Evolutionary conservation across 2,797 vertebrate species (phyloP), one percentile per base, ranked within the genome.

Genomic region (Arvicola amphibius): DNA sequence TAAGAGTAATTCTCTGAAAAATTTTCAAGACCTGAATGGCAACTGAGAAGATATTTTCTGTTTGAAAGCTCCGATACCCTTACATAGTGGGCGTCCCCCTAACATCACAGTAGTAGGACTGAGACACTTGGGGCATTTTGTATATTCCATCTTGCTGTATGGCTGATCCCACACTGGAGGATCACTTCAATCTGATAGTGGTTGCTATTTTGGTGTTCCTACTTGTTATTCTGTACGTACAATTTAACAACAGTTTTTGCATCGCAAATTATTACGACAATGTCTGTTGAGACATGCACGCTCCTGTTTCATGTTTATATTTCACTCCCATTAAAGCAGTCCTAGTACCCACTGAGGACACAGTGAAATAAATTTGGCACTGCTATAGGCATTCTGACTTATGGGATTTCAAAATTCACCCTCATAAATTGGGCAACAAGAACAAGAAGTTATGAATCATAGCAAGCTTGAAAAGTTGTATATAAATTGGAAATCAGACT

Each of bases 401-500:
- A 69, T 0, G 11, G 56, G 37, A 94, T 94, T 94, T 95, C 81
- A 86, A 88, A 95, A 93, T 48, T 21, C 21, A 88, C 71, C 51
- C 86, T 92, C 73, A 40, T 46, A 59, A 95, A 59, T 19, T 69
- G 65, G 29, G 32, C 88, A 95, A 81, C 27, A 78, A 32, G 78
- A 93, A 53, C 13, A 92, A 80, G 71, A 85, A 77, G 32, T 63
- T 53, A 73, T 92, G 46, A 95, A 86, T 86, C 95, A 92, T 5
- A 25, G 40, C 40, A 25, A 88, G 4, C 23, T 96, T 93, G 53
- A n/a, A 56, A 92, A 69, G 46, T n/a, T 90, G 46, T 61, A 56
- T 80, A 40, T 84, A 74, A 90, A 80, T 80, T 86, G 90, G 40
- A 92, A 95, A 91, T 32, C 53, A 90, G 74, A 88, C 74, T 63